phyloP scores from a whole-genome alignment of 2,113 vertebrate genomes.

The Sander lucioperca region DNA sequence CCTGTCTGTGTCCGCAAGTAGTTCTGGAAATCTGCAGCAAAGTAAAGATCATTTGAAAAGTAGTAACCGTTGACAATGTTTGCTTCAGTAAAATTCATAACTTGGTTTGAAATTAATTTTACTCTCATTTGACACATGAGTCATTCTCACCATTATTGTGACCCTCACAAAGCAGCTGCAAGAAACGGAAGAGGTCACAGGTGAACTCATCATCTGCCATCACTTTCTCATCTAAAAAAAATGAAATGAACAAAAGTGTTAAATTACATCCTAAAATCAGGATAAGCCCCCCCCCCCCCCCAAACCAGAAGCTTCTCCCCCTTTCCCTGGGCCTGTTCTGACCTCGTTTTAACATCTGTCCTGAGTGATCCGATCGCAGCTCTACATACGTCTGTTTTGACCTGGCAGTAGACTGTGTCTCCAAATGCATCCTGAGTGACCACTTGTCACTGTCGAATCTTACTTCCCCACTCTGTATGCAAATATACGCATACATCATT shows the following conservation, averaged over 20 bases:
- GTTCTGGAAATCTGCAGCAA: conserved; percentile 92
- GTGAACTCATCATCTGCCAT: conserved; percentile 97
- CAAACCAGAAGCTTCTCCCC: too few species aligned
- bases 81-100: neutral
- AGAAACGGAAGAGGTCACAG: conserved; percentile 94
- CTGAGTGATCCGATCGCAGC: too few species aligned
- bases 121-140: neutral
- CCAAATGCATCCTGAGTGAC: too few species aligned
- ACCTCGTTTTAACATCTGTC: too few species aligned
- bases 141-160: conserved; percentile 91
- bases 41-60: conserved; percentile 1
- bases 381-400: too few species aligned
- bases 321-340: too few species aligned
- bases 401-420: too few species aligned
- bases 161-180: conserved; percentile 95
- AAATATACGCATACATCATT: too few species aligned
- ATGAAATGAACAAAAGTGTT: neutral
- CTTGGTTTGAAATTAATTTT: neutral
- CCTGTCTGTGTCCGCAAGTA: conserved; percentile 94
- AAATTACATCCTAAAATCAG: neutral
- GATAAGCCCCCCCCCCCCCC: too few species aligned
- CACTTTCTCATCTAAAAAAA: conserved; percentile 92
- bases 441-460: too few species aligned
- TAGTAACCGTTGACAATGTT: neutral
- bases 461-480: too few species aligned